phyloP scores from a whole-genome alignment of 1,140 invertebrate species.

The Drosophila sproati region DNA sequence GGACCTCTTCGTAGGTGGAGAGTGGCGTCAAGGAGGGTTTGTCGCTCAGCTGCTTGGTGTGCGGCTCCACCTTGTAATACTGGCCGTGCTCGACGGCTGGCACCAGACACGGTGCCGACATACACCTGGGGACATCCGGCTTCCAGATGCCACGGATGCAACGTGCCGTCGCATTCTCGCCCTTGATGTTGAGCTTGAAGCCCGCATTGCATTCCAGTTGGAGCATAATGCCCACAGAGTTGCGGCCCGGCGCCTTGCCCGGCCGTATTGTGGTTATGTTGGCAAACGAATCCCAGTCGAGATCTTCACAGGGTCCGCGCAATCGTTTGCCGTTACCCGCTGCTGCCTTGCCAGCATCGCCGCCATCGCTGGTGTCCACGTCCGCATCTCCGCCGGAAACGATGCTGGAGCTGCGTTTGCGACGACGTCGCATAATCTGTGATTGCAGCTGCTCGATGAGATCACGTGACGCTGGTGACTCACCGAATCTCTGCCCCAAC shows the following conservation, averaged over 20 bases:
- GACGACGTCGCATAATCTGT: constrained; percentile 68
- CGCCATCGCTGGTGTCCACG: constrained; percentile 64
- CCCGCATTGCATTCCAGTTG: constrained; percentile 90
- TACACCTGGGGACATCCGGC: constrained; percentile 91
- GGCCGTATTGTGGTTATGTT: constrained; percentile 75
- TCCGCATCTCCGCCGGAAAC: constrained; percentile 49
- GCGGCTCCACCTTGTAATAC: constrained; percentile 79
- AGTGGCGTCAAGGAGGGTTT: constrained; percentile 72
- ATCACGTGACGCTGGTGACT: constrained; percentile 38
- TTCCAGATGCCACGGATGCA: constrained; percentile 93
- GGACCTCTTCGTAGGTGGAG: constrained; percentile 81
- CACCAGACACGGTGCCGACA: constrained; percentile 85
- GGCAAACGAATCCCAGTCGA: constrained; percentile 78
- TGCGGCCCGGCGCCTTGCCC: constrained; percentile 79
- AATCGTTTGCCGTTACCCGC: constrained; percentile 69
- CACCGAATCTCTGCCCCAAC: constrained; percentile 43
- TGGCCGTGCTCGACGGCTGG: constrained; percentile 80
- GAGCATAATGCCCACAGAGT: constrained; percentile 89
- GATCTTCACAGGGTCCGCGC: constrained; percentile 86
- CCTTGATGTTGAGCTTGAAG: constrained; percentile 89
- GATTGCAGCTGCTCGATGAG: constrained; percentile 78
- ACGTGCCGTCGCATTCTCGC: constrained; percentile 90
- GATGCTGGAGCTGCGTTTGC: constrained; percentile 64
- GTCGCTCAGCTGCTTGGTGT: constrained; percentile 69
- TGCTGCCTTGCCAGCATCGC: constrained; percentile 50